Evolutionary conservation across 2,113 vertebrate genomes (phyloP).

Genomic region (Phylloscopus trochilus): DNA sequence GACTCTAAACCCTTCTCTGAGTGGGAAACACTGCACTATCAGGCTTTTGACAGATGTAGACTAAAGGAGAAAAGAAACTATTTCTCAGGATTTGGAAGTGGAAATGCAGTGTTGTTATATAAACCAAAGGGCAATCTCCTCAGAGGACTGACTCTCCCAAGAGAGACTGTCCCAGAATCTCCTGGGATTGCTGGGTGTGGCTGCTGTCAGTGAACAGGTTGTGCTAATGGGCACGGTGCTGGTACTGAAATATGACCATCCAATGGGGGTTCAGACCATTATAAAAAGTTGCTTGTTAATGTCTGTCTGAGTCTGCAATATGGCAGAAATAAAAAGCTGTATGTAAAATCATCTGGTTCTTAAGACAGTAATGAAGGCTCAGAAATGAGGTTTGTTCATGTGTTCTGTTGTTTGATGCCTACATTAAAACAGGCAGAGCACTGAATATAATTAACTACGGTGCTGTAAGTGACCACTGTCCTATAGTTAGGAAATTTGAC

Average conservation of each 20-base stretch:
- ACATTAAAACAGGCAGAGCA: neutral
- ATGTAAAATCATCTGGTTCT: neutral
- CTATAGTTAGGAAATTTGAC: neutral
- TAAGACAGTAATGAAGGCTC: neutral
- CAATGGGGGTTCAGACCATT: neutral
- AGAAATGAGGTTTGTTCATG: neutral
- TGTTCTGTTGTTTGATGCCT: neutral
- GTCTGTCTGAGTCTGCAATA: neutral
- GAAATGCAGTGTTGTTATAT: fast-evolving
- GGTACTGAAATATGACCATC: neutral
- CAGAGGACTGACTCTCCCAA: neutral
- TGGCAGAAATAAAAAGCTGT: neutral
- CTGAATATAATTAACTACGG: neutral
- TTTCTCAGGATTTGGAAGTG: neutral
- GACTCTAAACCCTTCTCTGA: neutral
- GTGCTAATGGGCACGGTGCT: neutral
- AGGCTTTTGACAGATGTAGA: neutral
- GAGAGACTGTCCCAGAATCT: neutral
- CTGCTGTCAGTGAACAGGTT: neutral
- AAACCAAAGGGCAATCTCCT: neutral
- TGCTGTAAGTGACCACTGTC: neutral
- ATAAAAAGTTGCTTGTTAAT: neutral
- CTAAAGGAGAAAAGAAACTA: neutral
- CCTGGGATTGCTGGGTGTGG: neutral
- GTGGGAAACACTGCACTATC: neutral